Base-by-base conservation (phyloP, 2,797 vertebrate genomes). In the Lacerta bilineata region DNA sequence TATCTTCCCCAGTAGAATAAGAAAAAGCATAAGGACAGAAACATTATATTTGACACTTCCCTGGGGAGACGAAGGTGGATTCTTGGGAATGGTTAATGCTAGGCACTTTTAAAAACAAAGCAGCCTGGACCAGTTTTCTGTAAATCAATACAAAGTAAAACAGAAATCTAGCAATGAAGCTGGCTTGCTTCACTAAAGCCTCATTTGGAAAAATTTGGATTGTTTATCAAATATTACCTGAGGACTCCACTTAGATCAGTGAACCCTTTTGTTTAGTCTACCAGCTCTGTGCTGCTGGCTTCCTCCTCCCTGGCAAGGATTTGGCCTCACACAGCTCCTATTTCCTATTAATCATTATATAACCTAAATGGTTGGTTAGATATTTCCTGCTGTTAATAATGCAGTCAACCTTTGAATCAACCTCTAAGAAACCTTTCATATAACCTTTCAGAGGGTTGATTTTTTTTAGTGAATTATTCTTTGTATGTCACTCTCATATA, bases 271-370 rank as follows among this genome's bases (percentile, higher is more conserved):
- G 85, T 89, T 91, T 87, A 91, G 89, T 87, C 90, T 25, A 8
- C 74, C 84, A 41, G 77, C 72, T 75, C 75, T 68, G 8, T 25
- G 61, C 27, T 59, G 23, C 33, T 71, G 39, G 0, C 0, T 81
- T 93, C 76, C 93, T 87, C 89, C 83, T 68, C 69, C 46, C 82
- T 75, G 90, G 87, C 86, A 78, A 2, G 50, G 72, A 50, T n/a
- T 80, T 87, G 83, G 27, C 83, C 82, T 92, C 1, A 3, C 1
- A 3, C 89, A 91, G 87, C 0, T 0, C 0, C 0, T 77, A 78
- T 80, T 91, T 92, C 82, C 88, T 91, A 94, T 91, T 90, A 94
- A 92, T 94, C 89, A 93, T 93, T 91, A 88, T 55, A 88, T 84
- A 90, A 86, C 50, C 23, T 27, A 91, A 93, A 69, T 88, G 80